Evolutionary conservation across 2,797 vertebrate species (phyloP).

Genomic region (Phoxinus dragarum): DNA sequence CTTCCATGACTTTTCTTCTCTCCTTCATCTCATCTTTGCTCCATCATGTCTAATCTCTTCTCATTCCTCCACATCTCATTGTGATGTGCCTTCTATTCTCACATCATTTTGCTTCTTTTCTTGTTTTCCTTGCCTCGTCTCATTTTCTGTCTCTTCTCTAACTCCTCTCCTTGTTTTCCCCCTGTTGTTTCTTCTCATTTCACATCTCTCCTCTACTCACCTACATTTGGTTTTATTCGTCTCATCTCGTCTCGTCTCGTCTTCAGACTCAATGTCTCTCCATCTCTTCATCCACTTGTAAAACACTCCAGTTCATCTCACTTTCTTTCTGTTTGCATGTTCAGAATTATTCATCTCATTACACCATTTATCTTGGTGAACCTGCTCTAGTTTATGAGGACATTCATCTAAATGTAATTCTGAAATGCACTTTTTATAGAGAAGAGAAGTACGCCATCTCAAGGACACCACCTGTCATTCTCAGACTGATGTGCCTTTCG

Average conservation of each 20-base stretch:
- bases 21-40: neutral
- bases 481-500: constrained; percentile 33
- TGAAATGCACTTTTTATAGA: constrained; percentile 57
- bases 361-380: constrained; percentile 29
- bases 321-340: constrained; percentile 43
- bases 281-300: constrained; percentile 4
- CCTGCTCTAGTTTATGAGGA: constrained; percentile 43
- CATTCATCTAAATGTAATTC: constrained; percentile 49
- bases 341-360: constrained; percentile 51
- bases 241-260: neutral
- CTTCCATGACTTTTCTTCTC: neutral
- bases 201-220: neutral
- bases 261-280: neutral
- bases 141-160: constrained; percentile 10
- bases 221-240: neutral
- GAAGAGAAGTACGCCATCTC: constrained; percentile 22
- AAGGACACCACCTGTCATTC: constrained; percentile 37
- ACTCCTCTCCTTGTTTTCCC: neutral
- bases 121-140: neutral
- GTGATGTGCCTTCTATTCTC: neutral
- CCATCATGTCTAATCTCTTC: neutral
- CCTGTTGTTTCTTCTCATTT: neutral
- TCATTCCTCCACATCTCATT: neutral
- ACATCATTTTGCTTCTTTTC: neutral
- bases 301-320: neutral